Evolutionary conservation across 1,140 invertebrate species (phyloP).

Genomic region (Zaprionus vittiger): DNA sequence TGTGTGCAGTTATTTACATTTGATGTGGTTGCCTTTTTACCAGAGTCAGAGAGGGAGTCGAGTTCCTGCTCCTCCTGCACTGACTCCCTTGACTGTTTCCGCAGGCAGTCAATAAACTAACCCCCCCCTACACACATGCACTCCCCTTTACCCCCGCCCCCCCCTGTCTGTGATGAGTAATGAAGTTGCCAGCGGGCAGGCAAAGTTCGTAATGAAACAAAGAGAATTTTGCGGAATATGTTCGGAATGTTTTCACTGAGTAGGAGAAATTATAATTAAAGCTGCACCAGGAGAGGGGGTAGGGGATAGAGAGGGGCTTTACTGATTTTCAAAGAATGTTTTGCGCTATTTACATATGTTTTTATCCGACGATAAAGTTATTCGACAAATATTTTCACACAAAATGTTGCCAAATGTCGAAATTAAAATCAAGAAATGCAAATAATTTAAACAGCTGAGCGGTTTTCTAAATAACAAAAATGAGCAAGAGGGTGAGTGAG

Average conservation of each 20-base stretch:
- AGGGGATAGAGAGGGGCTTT: not conserved
- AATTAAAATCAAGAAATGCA: slow-evolving; percentile 5
- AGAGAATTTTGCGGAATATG: slow-evolving; percentile 45
- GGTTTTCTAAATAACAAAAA: not conserved
- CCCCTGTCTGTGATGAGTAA: slow-evolving; percentile 58
- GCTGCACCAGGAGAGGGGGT: not conserved
- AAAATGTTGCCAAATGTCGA: not conserved
- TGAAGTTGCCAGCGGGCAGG: slow-evolving; percentile 52
- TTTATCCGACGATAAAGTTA: slow-evolving; percentile 9
- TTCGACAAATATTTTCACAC: slow-evolving; percentile 30
- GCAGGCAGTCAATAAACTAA: slow-evolving; percentile 52
- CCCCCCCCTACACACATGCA: slow-evolving; percentile 20
- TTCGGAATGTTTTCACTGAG: slow-evolving; percentile 35
- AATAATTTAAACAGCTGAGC: slow-evolving; percentile 3
- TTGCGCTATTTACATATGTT: not conserved
- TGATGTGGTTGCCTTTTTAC: slow-evolving; percentile 33
- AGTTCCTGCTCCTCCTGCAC: not conserved
- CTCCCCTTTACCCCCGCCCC: slow-evolving; percentile 13
- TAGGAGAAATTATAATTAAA: slow-evolving; percentile 41
- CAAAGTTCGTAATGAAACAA: slow-evolving; percentile 54
- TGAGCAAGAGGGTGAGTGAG: not conserved
- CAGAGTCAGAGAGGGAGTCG: not conserved
- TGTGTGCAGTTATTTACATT: slow-evolving; percentile 56
- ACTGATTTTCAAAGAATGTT: slow-evolving; percentile 20
- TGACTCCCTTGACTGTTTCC: not conserved